Base-by-base conservation (phyloP, 2,888 invertebrate genomes). In the Palloptera scutellata region DNA sequence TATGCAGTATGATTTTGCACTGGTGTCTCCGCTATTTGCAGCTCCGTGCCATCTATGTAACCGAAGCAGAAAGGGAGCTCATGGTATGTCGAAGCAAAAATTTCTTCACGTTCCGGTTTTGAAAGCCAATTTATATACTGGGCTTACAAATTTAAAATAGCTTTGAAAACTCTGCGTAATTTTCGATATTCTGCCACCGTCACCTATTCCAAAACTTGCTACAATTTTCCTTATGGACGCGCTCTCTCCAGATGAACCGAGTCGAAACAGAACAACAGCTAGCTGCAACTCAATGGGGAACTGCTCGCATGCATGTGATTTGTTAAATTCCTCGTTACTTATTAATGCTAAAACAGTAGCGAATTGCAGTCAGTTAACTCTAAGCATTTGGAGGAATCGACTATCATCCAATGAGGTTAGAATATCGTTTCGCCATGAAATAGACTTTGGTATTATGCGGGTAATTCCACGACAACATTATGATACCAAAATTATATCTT, bases 191-290 rank as follows among this genome's bases (percentile, higher is more conserved):
- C 60, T 60, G 43, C 65, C 65, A 13, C 59, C 65, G 17, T 65
- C 65, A 30, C 65, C 53, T 41, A 65, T 48, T 52, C 65, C 60
- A 60, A 65, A 65, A 13, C 52, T 43, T 52, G 58, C 13, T 12
- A 55, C 61, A n/a, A 69, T 64, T 66, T 66, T 69, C 54, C 20
- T 54, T 63, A 63, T 45, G 12, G 48, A 67, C 48, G 70, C 67
- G 11, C 62, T 62, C 62, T 67, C 67, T 12, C 67, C 65, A 17
- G 64, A 67, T 54, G 58, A 62, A 4, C 68, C 51, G 10, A 64
- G 48, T 19, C 64, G 52, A 41, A 45, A 68, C 2, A 64, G 19
- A 2, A 67, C 70, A 13, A 67, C 59, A 41, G 67, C 67, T n/a
- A 70, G 43, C 30, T 70, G 67, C 13, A 65, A 64, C 11, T 61